Evolutionary conservation across 2,888 invertebrate species (phyloP), one percentile per base, ranked within the genome.

Genomic region (Amaurobius ferox): DNA sequence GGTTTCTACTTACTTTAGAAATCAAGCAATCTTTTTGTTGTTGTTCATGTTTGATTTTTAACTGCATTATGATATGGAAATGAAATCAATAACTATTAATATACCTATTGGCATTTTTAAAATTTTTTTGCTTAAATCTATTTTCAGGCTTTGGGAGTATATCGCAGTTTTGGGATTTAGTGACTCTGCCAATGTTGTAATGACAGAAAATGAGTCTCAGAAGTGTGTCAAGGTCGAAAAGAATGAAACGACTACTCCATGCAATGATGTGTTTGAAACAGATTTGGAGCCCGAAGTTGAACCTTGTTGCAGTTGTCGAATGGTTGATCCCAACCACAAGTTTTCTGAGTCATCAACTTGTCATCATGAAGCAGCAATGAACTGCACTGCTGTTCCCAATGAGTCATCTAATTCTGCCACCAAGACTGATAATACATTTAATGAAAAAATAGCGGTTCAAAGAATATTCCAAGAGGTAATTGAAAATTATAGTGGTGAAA

Each of bases 121-220:
- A n/a, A n/a, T n/a, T n/a, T n/a, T n/a, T n/a, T n/a, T n/a, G n/a
- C n/a, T n/a, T 35, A 9, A 35, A 35, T 7, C 9, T 19, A 39
- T 16, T 71, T 71, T 26, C n/a, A 85, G 83, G 1, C 32, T 85
- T 13, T 85, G 77, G 72, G 83, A 77, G 19, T 85, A 64, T 11
- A 55, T 77, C 16, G 23, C 55, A 40, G 48, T 74, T 40, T 48
- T 74, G 3, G 80, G 68, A 32, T 61, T 68, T 32, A 35, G 67
- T 62, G 80, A 68, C 29, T 35, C 13, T 7, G n/a, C 73, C n/a
- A 67, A 74, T 26, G 44, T 68, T 3, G 30, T 68, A 3, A 13
- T 80, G 29, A 23, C 26, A 7, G 68, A 80, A n/a, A 44, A 66
- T 23, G 32, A 73, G 13, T 40, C 70, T 44, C 23, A 48, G 30